Evolutionary conservation across 2,113 vertebrate genomes (phyloP), one percentile per base, ranked within the genome.

Genomic region (Todiramphus saurophagus): DNA sequence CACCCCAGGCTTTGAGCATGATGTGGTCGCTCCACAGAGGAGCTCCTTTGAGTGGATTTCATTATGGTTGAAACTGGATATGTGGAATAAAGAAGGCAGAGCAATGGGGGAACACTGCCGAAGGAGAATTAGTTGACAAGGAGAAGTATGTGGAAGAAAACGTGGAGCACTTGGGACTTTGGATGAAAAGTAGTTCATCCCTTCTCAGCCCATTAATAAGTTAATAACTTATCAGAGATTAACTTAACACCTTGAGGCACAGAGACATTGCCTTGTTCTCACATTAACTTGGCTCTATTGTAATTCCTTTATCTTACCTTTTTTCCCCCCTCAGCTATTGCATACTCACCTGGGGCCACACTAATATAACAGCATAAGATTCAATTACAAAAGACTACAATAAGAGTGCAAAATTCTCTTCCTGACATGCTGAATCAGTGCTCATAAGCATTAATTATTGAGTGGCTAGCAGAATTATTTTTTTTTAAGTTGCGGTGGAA

Each of bases 171-270:
- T 78, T 91, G 96, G 97, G 97, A 97, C 95, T 95, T 94, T 90
- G 95, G 95, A 94, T 97, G 90, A 97, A 97, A 97, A 97, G 95
- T 97, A 97, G 97, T 97, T 97, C 97, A 97, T 97, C 96, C 97
- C 80, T 97, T 97, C 96, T 93, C 97, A 97, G 93, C 94, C 95
- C 96, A 97, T 97, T 98, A 97, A 97, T 98, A 97, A 97, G 96
- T 97, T 98, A 98, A 98, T 98, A 97, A 98, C 88, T 97, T 97
- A 98, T 97, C 97, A 97, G 95, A 97, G 97, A 98, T 97, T 97
- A 97, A 97, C 94, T 96, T 97, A 97, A 96, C 97, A 98, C 97
- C 97, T 98, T 96, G 97, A 97, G 97, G 97, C 96, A 97, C 89
- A 96, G 91, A 96, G 94, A 96, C 92, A 94, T 93, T 96, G 96